Base-by-base conservation (phyloP, 37 sponge, comb jelly and placozoan genomes). In the Ephydatia muelleri region DNA sequence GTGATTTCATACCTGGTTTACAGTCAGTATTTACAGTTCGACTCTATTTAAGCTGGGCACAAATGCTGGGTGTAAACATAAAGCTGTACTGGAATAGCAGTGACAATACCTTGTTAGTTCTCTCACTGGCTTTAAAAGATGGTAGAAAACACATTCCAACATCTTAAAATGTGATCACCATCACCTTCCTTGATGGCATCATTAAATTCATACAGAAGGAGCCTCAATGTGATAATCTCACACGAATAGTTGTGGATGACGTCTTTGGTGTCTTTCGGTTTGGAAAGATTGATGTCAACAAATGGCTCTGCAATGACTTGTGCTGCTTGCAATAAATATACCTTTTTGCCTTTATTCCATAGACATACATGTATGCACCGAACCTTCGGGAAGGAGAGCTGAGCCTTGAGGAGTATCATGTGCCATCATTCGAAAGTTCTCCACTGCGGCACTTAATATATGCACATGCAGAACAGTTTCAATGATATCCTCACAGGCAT, bases 101-200 rank as follows among this genome's bases (percentile, higher is more conserved):
- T 9, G 28, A 82, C 28, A 87, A n/a, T 32, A 0, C 75, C 81
- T 23, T 81, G 72, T 85, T n/a, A 11, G 80, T 82, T 28, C 80
- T 57, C 12, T 35, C n/a, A 13, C 37, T 38, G 70, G 79, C 72
- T 34, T 68, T 75, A 65, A 85, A 85, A 4, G 14, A 82, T 70
- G 40, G 49, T 38, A 25, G 76, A 70, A 27, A 82, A 72, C n/a
- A 2, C 25, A 16, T 34, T 27, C 83, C 83, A 82, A 37, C 83
- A 82, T 8, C 47, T 43, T n/a, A 34, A 21, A 37, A 76, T n/a
- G 12, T 66, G 4, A 11, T 66, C 75, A 26, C 85, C 85, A 77
- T 84, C 85, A 22, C 85, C 69, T 22, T 80, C 65, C 21, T 67
- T 35, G 19, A 84, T 84, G 21, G 78, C 78, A 81, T 84, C 78